phyloP scores from a whole-genome alignment of 1,140 invertebrate genomes.

The Drosophila nikananu region DNA sequence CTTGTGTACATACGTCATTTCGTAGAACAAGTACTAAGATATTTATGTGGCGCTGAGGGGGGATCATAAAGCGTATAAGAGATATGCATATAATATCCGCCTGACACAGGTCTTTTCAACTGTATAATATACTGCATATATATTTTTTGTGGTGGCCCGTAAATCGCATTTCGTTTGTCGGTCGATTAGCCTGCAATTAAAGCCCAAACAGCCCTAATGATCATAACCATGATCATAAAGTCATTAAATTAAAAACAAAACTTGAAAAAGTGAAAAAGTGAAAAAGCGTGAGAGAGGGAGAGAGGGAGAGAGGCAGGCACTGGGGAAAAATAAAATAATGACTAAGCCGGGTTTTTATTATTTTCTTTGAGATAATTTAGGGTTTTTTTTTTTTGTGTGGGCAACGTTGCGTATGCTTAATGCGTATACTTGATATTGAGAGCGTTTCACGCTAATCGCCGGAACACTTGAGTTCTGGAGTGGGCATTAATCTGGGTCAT shows the following conservation, averaged over 20 bases:
- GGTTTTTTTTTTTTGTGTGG: neutral
- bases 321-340: conserved; percentile 1
- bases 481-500: conserved; percentile 24
- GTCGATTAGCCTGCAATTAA: conserved; percentile 58
- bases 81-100: conserved; percentile 44
- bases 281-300: neutral
- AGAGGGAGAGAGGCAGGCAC: neutral
- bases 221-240: conserved; percentile 52
- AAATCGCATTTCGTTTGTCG: conserved; percentile 63
- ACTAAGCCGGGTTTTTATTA: neutral
- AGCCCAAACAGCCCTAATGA: conserved; percentile 39
- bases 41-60: conserved; percentile 23
- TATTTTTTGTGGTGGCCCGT: conserved; percentile 8
- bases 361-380: neutral
- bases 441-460: conserved; percentile 11
- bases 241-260: conserved; percentile 37
- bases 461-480: conserved; percentile 19
- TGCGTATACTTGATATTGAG: conserved; percentile 21
- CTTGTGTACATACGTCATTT: neutral
- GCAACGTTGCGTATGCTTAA: neutral
- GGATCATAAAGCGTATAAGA: conserved; percentile 36
- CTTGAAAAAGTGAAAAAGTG: too few relatives aligned
- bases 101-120: conserved; percentile 17
- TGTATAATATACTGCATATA: neutral
- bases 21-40: conserved; percentile 16